phyloP scores from a whole-genome alignment of 2,888 invertebrate genomes.

The Aplocera efformata region DNA sequence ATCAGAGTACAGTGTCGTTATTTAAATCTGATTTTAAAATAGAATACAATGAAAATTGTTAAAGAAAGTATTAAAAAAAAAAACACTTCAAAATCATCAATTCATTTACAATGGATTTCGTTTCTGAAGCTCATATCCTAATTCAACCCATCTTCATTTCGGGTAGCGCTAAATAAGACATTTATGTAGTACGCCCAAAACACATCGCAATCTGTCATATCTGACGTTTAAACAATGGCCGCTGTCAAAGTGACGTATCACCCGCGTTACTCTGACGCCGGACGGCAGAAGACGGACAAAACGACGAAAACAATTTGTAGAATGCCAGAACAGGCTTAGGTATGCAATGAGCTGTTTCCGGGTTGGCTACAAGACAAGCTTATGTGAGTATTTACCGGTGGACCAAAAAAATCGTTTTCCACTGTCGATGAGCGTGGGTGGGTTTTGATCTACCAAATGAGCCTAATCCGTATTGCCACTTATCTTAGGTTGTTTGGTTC shows the following conservation, averaged over 20 bases:
- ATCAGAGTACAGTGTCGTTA: no score
- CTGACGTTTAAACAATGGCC: constrained; percentile 23
- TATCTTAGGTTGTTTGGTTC: no score
- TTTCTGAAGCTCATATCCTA: neutral
- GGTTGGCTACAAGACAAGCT: constrained; percentile 9
- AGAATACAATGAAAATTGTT: no score
- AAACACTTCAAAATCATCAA: no score
- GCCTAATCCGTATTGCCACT: no score
- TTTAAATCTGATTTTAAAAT: no score
- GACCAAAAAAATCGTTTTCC: no score
- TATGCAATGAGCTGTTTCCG: constrained; percentile 17
- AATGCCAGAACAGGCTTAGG: constrained; percentile 23
- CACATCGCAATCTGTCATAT: constrained; percentile 24
- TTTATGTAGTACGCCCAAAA: constrained; percentile 2
- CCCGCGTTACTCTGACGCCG: constrained; percentile 26
- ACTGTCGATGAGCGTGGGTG: no score
- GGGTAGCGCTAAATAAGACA: constrained; percentile 10
- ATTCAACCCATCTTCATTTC: neutral
- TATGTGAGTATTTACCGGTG: no score
- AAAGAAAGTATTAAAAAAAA: no score
- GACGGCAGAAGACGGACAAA: constrained; percentile 12
- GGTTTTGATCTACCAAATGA: no score
- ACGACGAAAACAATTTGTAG: constrained; percentile 28
- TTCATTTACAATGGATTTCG: no score
- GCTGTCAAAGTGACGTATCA: constrained; percentile 23